phyloP scores from a whole-genome alignment of 2,113 vertebrate species.

The Odobenus rosmarus region DNA sequence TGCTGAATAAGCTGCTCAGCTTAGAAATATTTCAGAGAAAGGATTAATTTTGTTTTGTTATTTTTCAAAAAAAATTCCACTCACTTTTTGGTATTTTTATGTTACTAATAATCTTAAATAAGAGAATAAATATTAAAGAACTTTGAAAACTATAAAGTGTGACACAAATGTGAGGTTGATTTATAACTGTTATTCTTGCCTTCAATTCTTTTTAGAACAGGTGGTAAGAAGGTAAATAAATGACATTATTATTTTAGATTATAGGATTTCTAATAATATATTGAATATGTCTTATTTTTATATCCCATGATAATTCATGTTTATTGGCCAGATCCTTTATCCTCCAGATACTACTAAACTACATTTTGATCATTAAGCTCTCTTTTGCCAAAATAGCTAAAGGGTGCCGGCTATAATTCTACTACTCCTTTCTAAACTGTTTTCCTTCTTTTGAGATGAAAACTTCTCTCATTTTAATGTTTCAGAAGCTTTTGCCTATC shows the following conservation, averaged over 20 bases:
- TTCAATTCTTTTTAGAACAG: background rate
- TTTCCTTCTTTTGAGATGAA: background rate
- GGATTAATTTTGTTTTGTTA: background rate
- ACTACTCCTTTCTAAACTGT: background rate
- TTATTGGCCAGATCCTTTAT: background rate
- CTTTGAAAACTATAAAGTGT: background rate
- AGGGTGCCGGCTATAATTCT: background rate
- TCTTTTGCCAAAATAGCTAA: background rate
- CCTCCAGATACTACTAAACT: background rate
- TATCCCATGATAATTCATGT: background rate
- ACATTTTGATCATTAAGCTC: background rate
- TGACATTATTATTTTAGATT: conserved; percentile 29
- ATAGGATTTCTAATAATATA: background rate
- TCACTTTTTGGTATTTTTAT: background rate
- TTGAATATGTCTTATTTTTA: conserved; percentile 32
- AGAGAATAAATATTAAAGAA: background rate
- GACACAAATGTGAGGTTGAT: background rate
- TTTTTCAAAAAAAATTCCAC: conserved; percentile 38
- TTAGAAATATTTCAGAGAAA: background rate
- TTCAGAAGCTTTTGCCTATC: background rate
- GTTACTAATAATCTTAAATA: background rate
- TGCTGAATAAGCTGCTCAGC: background rate
- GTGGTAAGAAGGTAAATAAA: conserved; percentile 38
- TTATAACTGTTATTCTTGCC: conserved; percentile 1
- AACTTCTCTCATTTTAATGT: background rate